Percentiles rank a stretch among this genome's conserved stretches.
Conservation (phyloP, 2,113 vertebrate species). For the Pedetes capensis region DNA sequence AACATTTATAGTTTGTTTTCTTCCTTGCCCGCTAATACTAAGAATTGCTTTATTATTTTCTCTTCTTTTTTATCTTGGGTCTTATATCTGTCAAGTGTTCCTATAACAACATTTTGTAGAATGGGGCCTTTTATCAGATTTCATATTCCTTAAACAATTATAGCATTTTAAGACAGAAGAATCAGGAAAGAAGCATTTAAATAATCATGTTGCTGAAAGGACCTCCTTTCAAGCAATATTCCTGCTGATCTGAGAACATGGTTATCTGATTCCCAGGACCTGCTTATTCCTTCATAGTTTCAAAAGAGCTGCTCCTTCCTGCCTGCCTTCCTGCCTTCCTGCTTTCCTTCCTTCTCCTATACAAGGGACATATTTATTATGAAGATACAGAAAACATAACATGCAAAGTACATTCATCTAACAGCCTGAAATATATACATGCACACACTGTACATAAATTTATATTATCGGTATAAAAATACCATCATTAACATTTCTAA, state of each 20-base stretch:
- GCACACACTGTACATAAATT: constrained; percentile 57
- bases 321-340: no score
- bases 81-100: not conserved
- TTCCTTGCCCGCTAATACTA: not conserved
- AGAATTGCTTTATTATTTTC: not conserved
- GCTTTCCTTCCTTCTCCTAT: no score
- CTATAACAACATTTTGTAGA: not conserved
- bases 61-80: not conserved
- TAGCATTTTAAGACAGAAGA: constrained; percentile 11
- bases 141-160: constrained; percentile 15
- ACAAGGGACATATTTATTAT: constrained; percentile 73
- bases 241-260: not conserved
- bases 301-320: no score
- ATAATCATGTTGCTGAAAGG: not conserved
- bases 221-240: not conserved
- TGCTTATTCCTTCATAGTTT: not conserved
- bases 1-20: not conserved
- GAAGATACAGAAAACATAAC: constrained; percentile 54
- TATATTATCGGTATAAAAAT: constrained; percentile 80
- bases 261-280: not conserved
- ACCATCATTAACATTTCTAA: constrained; percentile 76
- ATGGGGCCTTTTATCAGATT: not conserved
- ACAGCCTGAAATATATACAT: constrained; percentile 57
- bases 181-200: not conserved
- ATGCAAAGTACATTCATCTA: constrained; percentile 62